phyloP scores from a whole-genome alignment of 1,140 invertebrate genomes.

The Dreissena polymorpha region DNA sequence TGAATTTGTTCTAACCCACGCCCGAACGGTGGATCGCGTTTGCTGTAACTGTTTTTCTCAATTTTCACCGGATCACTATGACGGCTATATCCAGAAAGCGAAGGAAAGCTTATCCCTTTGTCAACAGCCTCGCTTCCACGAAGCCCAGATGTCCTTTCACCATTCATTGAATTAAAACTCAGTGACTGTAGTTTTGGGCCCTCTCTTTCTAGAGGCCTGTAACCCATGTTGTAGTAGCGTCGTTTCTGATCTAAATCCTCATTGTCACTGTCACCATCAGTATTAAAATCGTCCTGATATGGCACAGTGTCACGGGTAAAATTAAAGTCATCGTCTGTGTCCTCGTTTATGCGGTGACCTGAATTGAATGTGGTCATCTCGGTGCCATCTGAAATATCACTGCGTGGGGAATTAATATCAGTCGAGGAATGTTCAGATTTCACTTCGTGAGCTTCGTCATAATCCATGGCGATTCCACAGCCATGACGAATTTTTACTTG shows the following conservation, averaged over 20 bases:
- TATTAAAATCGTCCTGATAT: conserved; percentile 60
- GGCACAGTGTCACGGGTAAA: not conserved
- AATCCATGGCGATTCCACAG: conserved; percentile 57
- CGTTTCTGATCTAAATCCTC: conserved; percentile 36
- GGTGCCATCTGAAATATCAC: conserved; percentile 59
- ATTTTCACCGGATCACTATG: conserved; percentile 59
- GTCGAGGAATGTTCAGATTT: conserved; percentile 67
- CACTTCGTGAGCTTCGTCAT: conserved; percentile 71
- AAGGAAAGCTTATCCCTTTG: conserved; percentile 57
- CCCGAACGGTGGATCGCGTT: conserved; percentile 60
- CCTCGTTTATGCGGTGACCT: conserved; percentile 38
- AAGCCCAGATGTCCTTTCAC: not conserved
- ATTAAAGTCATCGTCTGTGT: conserved; percentile 47
- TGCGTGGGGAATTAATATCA: conserved; percentile 67
- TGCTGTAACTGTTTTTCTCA: conserved; percentile 60
- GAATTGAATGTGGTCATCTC: conserved; percentile 65
- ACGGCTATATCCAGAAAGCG: not conserved
- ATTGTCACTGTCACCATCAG: conserved; percentile 63
- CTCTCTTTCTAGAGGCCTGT: conserved; percentile 24
- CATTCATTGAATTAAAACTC: not conserved
- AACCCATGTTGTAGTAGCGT: conserved; percentile 42
- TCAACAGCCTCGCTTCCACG: conserved; percentile 45
- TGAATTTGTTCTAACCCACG: conserved; percentile 59
- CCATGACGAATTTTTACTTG: conserved; percentile 44
- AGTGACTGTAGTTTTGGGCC: conserved; percentile 31